phyloP scores from a whole-genome alignment of 1,140 invertebrate genomes.

The Pseudomyrmex sp. region DNA sequence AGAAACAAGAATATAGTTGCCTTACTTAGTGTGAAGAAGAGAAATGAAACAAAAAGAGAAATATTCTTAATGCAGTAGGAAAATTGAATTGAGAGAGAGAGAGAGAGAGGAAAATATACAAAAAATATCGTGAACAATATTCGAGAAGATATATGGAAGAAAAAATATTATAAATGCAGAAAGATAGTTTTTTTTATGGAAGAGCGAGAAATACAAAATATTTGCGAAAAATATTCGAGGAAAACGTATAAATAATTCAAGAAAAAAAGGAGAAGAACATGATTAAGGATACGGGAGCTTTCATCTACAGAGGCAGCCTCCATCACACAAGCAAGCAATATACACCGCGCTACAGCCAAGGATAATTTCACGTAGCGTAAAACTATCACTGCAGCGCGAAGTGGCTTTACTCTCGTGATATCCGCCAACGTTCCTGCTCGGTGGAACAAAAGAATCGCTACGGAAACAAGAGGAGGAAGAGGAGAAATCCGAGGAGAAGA shows the following conservation, averaged over 20 bases:
- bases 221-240: too few species aligned
- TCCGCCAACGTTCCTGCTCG: constrained; percentile 11
- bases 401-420: constrained; percentile 41
- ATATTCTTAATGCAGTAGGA: background rate
- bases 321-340: constrained; percentile 31
- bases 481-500: background rate
- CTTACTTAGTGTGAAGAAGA: background rate
- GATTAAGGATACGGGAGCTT: constrained; percentile 1
- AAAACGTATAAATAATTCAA: too few species aligned
- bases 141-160: too few species aligned
- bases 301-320: background rate
- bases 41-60: background rate
- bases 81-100: background rate
- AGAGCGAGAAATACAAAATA: too few species aligned
- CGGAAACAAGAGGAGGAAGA: background rate
- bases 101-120: background rate
- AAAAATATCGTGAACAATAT: background rate
- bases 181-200: too few species aligned
- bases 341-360: background rate
- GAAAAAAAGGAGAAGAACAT: background rate
- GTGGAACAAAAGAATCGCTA: constrained; percentile 13
- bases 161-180: too few species aligned
- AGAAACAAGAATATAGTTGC: background rate
- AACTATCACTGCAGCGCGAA: constrained; percentile 32
- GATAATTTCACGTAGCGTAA: constrained; percentile 29